Evolutionary conservation across 2,113 vertebrate species (phyloP), one percentile per base, ranked within the genome.

Genomic region (Hydrolagus affinis): DNA sequence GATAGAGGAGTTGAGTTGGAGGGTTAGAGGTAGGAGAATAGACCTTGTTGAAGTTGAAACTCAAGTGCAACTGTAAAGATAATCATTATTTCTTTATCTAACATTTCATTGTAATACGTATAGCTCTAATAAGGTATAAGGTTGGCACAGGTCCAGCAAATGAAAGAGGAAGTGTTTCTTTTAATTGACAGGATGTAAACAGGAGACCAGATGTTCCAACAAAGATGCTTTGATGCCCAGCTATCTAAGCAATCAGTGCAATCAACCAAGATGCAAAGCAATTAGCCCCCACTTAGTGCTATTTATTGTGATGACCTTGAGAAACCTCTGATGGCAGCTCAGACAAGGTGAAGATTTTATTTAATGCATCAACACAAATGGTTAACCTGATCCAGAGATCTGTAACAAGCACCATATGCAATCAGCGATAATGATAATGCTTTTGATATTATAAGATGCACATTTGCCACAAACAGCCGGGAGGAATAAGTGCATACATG

Each of bases 171-270:
- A 66, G 77, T 25, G 59, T 23, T 83, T 30, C 23, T 32, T 83
- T 66, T 83, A 83, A 83, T 83, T 62, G 25, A 66, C 70, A 86
- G 87, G 85, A 85, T 85, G 85, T 71, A 87, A 88, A 80, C 85
- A 87, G 70, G 68, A 85, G 28, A 19, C 75, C 88, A 89, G 86
- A 78, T 86, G 68, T 87, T 87, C 85, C 85, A 88, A 86, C 86
- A 76, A 88, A 89, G 86, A 85, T 86, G 85, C 86, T 32, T 17
- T 83, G 62, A 66, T 32, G 60, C 78, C 86, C 88, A 86, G 56
- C 86, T 73, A 89, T 74, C 28, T 74, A 86, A 85, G 57, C 59
- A 85, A 59, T 90, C 60, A 69, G 23, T 83, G 60, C 32, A 83
- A 32, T 83, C 60, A 83, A 28, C 30, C 78, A 32, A 62, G 25